Base-by-base conservation (phyloP, 2,888 invertebrate genomes). In the Chromoteleia sp. region DNA sequence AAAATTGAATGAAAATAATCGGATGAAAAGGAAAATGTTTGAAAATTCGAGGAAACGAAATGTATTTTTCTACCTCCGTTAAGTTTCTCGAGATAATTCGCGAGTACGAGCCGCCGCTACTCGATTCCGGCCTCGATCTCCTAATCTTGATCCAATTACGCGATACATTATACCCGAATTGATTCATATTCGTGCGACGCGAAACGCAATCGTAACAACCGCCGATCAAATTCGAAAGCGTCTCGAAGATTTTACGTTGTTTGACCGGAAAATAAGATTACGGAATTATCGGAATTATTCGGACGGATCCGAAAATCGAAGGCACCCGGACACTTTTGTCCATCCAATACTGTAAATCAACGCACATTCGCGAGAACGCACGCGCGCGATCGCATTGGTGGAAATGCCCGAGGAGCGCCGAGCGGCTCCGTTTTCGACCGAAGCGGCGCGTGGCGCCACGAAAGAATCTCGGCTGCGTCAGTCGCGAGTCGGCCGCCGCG, bases 401-500 rank as follows among this genome's bases (percentile, higher is more conserved):
- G 73, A 73, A 29, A 12, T 10, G 41, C 12, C 25, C 84, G 81
- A 65, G 45, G 19, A 10, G 4, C 1, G 0, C 30, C 83, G 83
- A 76, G 45, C 52, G 54, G 7, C 14, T 39, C 73, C 91, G 91
- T 88, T 33, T 6, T 14, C 12, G 29, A 48, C 85, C 89, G 88
- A 89, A 85, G 86, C 86, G 88, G 88, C 90, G 90, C 90, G 90
- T 90, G 91, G 89, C 89, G 88, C 87, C 85, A 84, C 71, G 81
- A 81, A 85, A 83, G 88, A 88, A 87, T 88, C 85, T 86, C 87
- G 77, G 87, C 87, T 83, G 83, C 88, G 85, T 84, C 91, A 91
- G 91, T 91, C 89, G 90, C 87, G 88, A 87, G 87, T 89, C 88
- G 87, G 86, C 87, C 89, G 88, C 87, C 91, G 89, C 88, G 88